These are phyloP conservation scores for Lamellibrachia columna DNA, from an alignment of 2,888 invertebrate species.

Conservation along the genomic window DNA sequence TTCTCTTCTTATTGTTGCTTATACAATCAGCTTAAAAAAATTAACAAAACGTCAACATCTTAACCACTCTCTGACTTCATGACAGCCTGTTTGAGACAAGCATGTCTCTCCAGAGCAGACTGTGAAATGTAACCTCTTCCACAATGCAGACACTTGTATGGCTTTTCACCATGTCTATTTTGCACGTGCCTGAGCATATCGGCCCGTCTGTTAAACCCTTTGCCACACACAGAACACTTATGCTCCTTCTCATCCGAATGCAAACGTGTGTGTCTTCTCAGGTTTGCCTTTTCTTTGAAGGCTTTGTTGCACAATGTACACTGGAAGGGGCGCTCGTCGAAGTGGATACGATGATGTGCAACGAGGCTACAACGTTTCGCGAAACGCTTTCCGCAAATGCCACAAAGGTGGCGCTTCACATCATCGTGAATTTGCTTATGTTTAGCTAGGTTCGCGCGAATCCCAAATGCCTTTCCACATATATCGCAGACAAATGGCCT, in stretches of 20 bases:
- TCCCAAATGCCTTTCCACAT: conserved; percentile 26
- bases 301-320: neutral
- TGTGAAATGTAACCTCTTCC: neutral
- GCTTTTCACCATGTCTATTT: neutral
- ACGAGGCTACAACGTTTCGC: neutral
- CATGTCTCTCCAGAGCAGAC: neutral
- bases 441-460: neutral
- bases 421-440: neutral
- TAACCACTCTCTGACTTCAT: neutral
- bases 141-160: neutral
- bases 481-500: conserved; percentile 20
- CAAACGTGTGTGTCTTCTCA: neutral
- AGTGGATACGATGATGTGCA: neutral
- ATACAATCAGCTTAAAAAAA: neutral
- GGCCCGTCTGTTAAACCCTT: neutral
- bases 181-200: neutral
- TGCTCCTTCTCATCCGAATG: neutral
- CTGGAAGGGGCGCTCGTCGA: neutral
- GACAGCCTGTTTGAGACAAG: neutral
- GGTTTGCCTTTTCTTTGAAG: neutral
- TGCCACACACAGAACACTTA: neutral
- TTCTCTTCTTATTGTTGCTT: neutral
- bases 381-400: neutral
- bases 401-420: neutral
- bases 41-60: neutral